Evolutionary conservation across 2,888 invertebrate genomes (phyloP), one percentile per base, ranked within the genome.

Genomic region (Ennomos erosarius): DNA sequence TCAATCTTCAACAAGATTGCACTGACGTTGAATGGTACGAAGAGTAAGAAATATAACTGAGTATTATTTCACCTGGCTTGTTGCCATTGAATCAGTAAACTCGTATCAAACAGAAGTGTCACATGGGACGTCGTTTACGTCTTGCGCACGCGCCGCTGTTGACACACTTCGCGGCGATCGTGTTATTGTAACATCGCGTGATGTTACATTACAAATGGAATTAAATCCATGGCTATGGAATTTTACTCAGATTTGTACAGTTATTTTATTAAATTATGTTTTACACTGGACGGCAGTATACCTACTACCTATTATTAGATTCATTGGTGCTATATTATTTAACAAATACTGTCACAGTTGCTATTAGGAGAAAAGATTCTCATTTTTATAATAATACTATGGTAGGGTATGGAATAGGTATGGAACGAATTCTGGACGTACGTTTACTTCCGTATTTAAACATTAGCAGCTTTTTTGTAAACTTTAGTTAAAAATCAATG

Each of bases 101-200:
- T n/a, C n/a, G 59, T 61, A 64, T 64, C 49, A 59, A 62, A 54
- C 53, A 46, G 37, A 44, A 58, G 50, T 59, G 59, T 55, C 53
- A 55, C 59, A 44, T 54, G 60, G 61, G 58, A 42, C 50, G 46
- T 12, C 42, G 55, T 59, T 43, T 56, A 49, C 47, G 47, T 51
- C 42, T 53, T 49, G 40, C 62, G 64, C 68, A 68, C 68, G 68
- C 68, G 68, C 55, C 60, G 52, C 43, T 64, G 59, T 67, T 67
- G 67, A 65, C 61, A 62, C 59, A 55, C 39, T 54, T 35, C 45
- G 36, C 53, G 26, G 40, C 26, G 51, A 40, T 51, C 48, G 48
- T 68, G 66, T 65, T 68, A 68, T 65, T 63, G 68, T 67, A 65
- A 68, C 59, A 58, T 55, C 51, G 26, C 40, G 34, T 46, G 55